These are phyloP conservation scores for Phrynocephalus vlangalii DNA, from an alignment of 2,797 vertebrate genomes.

Conservation along the genomic window DNA sequence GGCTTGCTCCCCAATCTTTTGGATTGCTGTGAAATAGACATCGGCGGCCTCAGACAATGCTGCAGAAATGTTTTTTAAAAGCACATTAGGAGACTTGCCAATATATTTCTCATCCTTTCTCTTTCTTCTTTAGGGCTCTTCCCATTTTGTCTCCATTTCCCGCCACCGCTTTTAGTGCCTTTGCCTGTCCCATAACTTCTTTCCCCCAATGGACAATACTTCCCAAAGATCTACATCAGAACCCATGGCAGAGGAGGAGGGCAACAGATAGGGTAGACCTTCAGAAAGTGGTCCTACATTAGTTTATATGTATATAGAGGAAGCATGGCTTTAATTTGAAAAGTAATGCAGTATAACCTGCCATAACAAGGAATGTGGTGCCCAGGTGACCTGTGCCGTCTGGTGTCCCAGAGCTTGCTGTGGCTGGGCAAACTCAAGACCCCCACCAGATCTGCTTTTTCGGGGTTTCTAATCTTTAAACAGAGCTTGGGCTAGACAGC, in stretches of 20 bases:
- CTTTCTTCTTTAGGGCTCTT: neutral
- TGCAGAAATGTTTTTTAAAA: conserved; percentile 62
- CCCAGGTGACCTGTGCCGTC: neutral
- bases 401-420: no score
- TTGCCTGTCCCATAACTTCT: neutral
- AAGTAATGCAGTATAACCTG: neutral
- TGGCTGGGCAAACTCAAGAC: no score
- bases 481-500: no score
- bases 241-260: neutral
- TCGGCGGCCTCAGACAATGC: conserved; percentile 87
- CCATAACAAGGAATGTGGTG: neutral
- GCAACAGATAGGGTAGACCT: neutral
- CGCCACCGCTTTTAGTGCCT: conserved; percentile 1
- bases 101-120: no score
- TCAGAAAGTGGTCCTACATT: neutral
- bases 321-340: neutral
- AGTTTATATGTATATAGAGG: neutral
- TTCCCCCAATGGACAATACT: neutral
- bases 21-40: conserved; percentile 89
- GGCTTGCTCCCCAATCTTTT: conserved; percentile 90
- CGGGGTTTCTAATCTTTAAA: no score
- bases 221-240: neutral
- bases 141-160: neutral
- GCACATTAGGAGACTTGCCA: neutral
- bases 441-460: neutral